Evolutionary conservation across 2,888 invertebrate species (phyloP), one percentile per base, ranked within the genome.

Genomic region (Palloptera scutellata): DNA sequence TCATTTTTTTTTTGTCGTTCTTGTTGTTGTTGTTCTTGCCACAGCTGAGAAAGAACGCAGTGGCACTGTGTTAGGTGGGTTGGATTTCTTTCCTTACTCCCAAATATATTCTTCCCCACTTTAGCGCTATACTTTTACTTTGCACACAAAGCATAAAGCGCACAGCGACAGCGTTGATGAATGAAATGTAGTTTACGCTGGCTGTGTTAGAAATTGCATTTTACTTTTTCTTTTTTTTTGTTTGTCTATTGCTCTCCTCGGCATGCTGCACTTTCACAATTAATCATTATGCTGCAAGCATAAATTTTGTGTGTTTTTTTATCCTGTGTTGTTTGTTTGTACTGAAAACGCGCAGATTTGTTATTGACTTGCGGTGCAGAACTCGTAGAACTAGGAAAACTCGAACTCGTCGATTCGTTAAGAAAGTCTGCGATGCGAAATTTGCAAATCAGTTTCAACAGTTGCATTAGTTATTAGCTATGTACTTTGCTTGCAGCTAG

Each of bases 161-260:
- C 1, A 30, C 41, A n/a, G 40, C 12, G 70, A 48, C 74, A 73
- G 78, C 75, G 79, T 77, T 78, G 78, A 78, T 78, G 78, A 78
- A 78, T 78, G 79, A 76, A 78, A 78, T 79, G 78, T 77, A 77
- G 78, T 78, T 79, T 78, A 73, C 78, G 75, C 78, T 42, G 42
- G 48, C 45, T 19, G 43, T 41, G 19, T 48, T 58, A 17, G 58
- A 64, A 75, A 74, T 73, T 73, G 71, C 69, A 60, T 70, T 59
- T 60, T 68, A 8, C 62, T 68, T 67, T n/a, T 69, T 61, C 70
- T 62, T n/a, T 15, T 5, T 15, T 30, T 30, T 30, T 30, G 2
- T 15, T 48, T 8, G 48, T 5, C 48, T 10, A 15, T 48, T 48
- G 48, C 48, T 48, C 15, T 48, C 11, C 45, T 13, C 48, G 15